Percentiles rank a stretch among this genome's conserved stretches.
Evolutionary conservation across 1,140 invertebrate species (phyloP).

Genomic region (Thaumetopoea pityocampa): DNA sequence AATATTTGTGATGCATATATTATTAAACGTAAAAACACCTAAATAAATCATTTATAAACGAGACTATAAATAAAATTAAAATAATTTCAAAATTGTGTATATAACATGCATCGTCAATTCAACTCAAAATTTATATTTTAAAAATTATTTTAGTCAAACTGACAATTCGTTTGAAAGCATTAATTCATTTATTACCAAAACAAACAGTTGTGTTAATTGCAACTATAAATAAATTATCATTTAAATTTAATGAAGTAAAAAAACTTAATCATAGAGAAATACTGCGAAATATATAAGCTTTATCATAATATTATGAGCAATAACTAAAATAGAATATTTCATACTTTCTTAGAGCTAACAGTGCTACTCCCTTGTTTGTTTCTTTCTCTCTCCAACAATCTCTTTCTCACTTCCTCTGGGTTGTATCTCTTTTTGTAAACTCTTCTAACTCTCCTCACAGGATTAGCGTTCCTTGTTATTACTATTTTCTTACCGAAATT

Average conservation of each 20-base stretch:
- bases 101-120: constrained; percentile 47
- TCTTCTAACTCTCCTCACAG: constrained; percentile 55
- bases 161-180: constrained; percentile 36
- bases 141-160: constrained; percentile 42
- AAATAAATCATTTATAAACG: constrained; percentile 14
- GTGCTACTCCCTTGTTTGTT: constrained; percentile 31
- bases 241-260: too few species aligned
- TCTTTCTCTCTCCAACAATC: constrained; percentile 61
- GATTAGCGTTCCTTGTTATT: constrained; percentile 54
- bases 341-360: constrained; percentile 12
- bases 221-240: too few species aligned
- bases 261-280: constrained; percentile 6
- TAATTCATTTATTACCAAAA: constrained; percentile 5
- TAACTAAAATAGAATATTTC: background rate
- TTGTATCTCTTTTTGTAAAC: constrained; percentile 65
- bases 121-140: constrained; percentile 42
- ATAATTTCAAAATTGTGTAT: constrained; percentile 6
- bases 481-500: constrained; percentile 47
- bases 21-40: too few species aligned
- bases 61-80: constrained; percentile 3
- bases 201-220: background rate
- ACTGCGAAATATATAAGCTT: background rate
- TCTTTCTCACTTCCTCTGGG: constrained; percentile 63
- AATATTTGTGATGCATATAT: too few species aligned
- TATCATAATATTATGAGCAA: background rate